Base-by-base conservation (phyloP, 1,140 invertebrate species). In the Pachypsylla venusta region DNA sequence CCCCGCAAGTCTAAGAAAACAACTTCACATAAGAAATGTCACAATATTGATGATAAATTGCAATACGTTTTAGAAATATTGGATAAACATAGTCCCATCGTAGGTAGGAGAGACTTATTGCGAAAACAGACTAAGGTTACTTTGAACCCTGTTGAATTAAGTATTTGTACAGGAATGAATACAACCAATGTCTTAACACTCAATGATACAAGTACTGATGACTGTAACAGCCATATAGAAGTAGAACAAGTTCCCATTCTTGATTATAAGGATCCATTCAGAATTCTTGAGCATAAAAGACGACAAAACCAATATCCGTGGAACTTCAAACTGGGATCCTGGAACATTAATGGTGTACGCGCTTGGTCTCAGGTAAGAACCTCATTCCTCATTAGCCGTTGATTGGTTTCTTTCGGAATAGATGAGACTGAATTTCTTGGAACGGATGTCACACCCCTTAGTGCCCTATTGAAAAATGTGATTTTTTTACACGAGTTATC, bases 251-350 rank as follows among this genome's bases (percentile, higher is more conserved):
- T 48, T 22, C 42, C 42, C n/a, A 48, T 48, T 22, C 16, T 48
- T 10, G 42, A 48, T 48, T 48, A 19, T n/a, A 5, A 48, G 3
- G 42, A 48, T 19, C 42, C 42, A 19, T 48, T 48, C 16, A 5
- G 16, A n/a, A 48, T 48, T 4, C 5, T 48, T 48, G 42, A 48
- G 42, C 42, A 48, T 19, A 48, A 48, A 22, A 48, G 42, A 48
- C 16, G 42, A n/a, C 42, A 48, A 48, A n/a, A 19, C n/a, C 42
- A 48, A 22, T 19, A 48, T 19, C 42, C 42, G 16, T 48, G 42
- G 42, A 48, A 48, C 22, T 48, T 48, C n/a, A 48, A 48, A 48
- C 16, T 48, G 16, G 42, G 42, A 10, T 48, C 42, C n/a, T 48
- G 42, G 42, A 48, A 48, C 22, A 22, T 48, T 4, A 48, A 48